Base-by-base conservation (phyloP, 2,797 vertebrate species). In the Anguilla anguilla region DNA sequence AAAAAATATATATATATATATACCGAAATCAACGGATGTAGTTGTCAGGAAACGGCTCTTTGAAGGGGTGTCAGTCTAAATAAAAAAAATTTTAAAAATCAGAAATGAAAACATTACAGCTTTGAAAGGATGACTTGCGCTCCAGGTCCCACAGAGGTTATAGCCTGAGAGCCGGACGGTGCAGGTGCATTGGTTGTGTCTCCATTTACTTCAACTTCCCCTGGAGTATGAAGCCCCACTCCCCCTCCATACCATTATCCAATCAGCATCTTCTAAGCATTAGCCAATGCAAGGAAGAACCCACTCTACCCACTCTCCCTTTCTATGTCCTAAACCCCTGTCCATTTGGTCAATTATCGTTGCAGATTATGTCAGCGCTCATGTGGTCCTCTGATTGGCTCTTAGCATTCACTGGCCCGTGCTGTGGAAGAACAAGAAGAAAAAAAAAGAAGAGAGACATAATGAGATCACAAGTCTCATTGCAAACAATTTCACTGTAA, bases 331-430 rank as follows among this genome's bases (percentile, higher is more conserved):
- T 53, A 25, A 2, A 28, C n/a, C 51, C 1, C n/a, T 84, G n/a
- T 46, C 46, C 51, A 84, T 67, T 59, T 49, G 31, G 61, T 64
- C 15, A 46, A 25, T 82, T 46, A 82, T 61, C 81, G 53, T 69
- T 82, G 28, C 61, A 0, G 81, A 72, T 83, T 84, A 28, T 31
- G 53, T 61, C 86, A 28, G 86, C 31, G 25, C 7, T 67, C 49
- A 19, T n/a, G 22, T 49, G 61, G 61, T 77, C 61, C 46, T 13
- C 79, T n/a, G 57, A 6, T 77, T 74, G 64, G 59, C 17, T 77
- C 86, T 91, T 89, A 93, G 88, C 91, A 93, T 89, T 92, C 92
- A 39, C 90, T 93, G 85, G 90, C 91, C 49, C 89, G 90, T 39
- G 87, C 92, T 93, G 86, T 84, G 46, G 84, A 89, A n/a, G 43